phyloP scores from a whole-genome alignment of 1,140 invertebrate species.

The Apis dorsata region DNA sequence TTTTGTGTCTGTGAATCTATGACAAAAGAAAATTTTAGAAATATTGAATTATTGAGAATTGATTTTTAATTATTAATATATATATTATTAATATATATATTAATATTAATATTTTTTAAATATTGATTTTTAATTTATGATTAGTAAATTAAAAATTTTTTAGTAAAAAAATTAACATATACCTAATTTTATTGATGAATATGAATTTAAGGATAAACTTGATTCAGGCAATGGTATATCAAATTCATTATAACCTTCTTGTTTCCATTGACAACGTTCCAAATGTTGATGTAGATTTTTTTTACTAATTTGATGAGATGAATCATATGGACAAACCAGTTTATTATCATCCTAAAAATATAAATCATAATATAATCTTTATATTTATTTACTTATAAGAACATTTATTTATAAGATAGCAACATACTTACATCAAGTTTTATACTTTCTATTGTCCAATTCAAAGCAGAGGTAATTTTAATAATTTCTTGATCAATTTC shows the following conservation, averaged over 20 bases:
- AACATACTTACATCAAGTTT: slow-evolving; percentile 54
- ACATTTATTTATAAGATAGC: too few species aligned
- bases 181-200: slow-evolving; percentile 74
- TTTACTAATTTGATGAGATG: slow-evolving; percentile 76
- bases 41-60: background rate
- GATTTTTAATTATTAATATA: background rate
- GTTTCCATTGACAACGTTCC: slow-evolving; percentile 78
- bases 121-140: too few species aligned
- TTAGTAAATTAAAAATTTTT: too few species aligned
- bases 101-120: too few species aligned
- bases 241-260: slow-evolving; percentile 77
- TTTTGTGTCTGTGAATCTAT: slow-evolving; percentile 78
- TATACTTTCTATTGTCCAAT: slow-evolving; percentile 62
- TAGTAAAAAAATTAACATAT: slow-evolving; percentile 33
- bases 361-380: slow-evolving; percentile 1
- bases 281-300: slow-evolving; percentile 76
- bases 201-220: slow-evolving; percentile 46
- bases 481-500: slow-evolving; percentile 53
- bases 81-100: too few species aligned
- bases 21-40: slow-evolving; percentile 49
- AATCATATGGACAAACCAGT: slow-evolving; percentile 77
- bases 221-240: slow-evolving; percentile 79
- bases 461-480: slow-evolving; percentile 43
- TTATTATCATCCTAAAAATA: slow-evolving; percentile 53
- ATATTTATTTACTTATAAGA: background rate